Conservation (phyloP, 1,140 invertebrate species). For the Brachionus manjavacas region DNA sequence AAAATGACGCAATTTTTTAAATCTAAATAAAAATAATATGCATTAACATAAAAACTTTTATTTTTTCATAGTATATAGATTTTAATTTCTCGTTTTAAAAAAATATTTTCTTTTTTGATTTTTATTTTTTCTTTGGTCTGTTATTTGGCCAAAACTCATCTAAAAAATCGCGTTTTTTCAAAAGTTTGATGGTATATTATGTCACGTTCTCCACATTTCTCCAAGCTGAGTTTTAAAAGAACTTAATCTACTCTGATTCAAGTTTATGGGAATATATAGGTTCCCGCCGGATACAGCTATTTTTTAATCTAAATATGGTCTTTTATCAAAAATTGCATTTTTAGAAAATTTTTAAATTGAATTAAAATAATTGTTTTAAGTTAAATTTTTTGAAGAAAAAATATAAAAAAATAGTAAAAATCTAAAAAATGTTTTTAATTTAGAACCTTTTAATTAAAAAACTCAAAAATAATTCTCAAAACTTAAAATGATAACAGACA, state of each 20-base stretch:
- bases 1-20: background rate
- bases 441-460: background rate
- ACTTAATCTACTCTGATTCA: background rate
- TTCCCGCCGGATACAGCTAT: background rate
- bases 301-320: background rate
- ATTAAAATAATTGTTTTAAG: background rate
- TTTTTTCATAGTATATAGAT: background rate
- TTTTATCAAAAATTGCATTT: background rate
- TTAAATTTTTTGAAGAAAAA: background rate
- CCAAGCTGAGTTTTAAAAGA: background rate
- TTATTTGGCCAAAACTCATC: background rate
- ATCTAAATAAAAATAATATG: background rate
- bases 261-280: background rate
- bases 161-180: background rate
- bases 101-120: background rate
- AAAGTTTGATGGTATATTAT: background rate
- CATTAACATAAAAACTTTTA: background rate
- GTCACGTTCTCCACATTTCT: background rate
- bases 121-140: background rate
- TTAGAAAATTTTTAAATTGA: slow-evolving; percentile 6
- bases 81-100: background rate
- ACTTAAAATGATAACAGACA: background rate
- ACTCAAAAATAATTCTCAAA: background rate
- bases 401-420: background rate
- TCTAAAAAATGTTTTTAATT: background rate